Base-by-base conservation (phyloP, 2,797 vertebrate genomes). In the Xiphorhynchus erythropygius region DNA sequence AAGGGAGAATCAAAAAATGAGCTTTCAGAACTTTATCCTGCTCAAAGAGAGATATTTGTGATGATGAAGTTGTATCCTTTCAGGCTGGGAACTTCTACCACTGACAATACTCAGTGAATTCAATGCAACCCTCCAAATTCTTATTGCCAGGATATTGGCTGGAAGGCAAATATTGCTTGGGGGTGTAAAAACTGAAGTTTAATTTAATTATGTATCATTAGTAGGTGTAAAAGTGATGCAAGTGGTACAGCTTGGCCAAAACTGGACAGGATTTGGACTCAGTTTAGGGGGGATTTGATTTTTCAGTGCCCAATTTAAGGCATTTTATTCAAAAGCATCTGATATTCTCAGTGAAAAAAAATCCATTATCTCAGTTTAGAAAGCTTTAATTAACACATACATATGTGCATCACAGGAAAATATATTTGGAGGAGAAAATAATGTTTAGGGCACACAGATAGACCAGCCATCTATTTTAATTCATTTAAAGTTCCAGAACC, bases 401-500 rank as follows among this genome's bases (percentile, higher is more conserved):
- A 4, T 25, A 60, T 39, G 18, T 62, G 65, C 15, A 47, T 53
- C 23, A 33, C 9, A 57, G 39, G 64, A 63, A 87, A 94, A 84
- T 22, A 19, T 9, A 49, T 75, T 79, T 86, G 86, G 49, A 77
- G 85, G 64, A 63, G 49, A 44, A 94, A 76, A 23, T 7, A 3
- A 10, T 32, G 27, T 50, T 67, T 74, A 16, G 30, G 37, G 28
- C 5, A 13, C 37, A 24, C 2, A 47, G 63, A 86, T 68, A 27
- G 73, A 83, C 16, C 9, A 96, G 76, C 17, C 11, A 13, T 75
- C 56, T 81, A 84, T 84, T 93, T 95, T 63, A 91, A 87, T 96
- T 92, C 57, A 50, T 84, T 96, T 87, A 47, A 95, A 78, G 64
- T 90, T 84, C 69, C 35, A 93, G 70, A 89, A 89, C 44, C 35